These are phyloP conservation scores for Anas bahamensis DNA, from an alignment of 2,797 vertebrate species.

Conservation along the genomic window DNA sequence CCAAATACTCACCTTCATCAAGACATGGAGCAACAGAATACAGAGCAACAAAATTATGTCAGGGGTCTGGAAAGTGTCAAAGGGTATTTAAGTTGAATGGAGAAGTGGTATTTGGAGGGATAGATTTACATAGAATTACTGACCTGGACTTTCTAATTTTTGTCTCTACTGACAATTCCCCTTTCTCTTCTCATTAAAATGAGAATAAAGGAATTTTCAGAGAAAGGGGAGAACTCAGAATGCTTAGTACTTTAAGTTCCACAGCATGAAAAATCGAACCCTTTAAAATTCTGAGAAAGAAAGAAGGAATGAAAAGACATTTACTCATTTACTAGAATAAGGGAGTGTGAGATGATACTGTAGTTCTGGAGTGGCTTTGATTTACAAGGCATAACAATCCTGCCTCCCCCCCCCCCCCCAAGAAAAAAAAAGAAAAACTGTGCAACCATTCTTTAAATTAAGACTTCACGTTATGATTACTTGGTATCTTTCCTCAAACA, in stretches of 20 bases:
- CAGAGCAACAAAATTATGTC: neutral
- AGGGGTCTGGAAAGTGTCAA: neutral
- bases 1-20: neutral
- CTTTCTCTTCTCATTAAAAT: conserved; percentile 22
- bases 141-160: conserved; percentile 27
- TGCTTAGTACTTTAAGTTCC: neutral
- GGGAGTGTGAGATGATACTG: neutral
- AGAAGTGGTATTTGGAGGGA: neutral
- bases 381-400: neutral
- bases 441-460: neutral
- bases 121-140: conserved; percentile 7
- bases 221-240: neutral
- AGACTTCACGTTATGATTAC: neutral
- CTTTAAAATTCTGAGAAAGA: neutral
- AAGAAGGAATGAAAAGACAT: neutral
- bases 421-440: neutral
- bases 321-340: neutral
- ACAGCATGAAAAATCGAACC: neutral
- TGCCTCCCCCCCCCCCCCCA: too few species aligned
- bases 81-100: neutral
- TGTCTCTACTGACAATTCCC: conserved; percentile 12
- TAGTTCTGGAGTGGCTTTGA: neutral
- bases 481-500: neutral
- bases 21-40: neutral
- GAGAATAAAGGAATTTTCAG: conserved; percentile 24